A percentile compares a stretch with the other conserved stretches of the same genome.
These are phyloP conservation scores for Theonella swinhoei DNA, from an alignment of 37 sponge, comb jelly and placozoan species.

Conservation along the genomic window DNA sequence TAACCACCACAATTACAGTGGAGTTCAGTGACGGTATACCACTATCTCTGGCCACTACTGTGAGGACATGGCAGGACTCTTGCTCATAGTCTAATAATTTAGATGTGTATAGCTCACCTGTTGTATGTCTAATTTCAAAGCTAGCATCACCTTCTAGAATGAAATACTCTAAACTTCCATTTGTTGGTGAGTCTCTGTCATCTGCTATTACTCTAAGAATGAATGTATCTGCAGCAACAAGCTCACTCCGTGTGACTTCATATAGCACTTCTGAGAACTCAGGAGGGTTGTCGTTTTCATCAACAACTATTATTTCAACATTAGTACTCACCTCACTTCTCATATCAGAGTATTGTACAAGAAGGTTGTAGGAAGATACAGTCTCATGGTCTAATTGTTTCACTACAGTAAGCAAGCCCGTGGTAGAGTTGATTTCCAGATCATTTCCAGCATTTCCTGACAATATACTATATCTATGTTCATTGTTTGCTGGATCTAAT, in stretches of 20 bases:
- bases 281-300: conserved; percentile 74
- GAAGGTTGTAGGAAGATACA: conserved; percentile 8
- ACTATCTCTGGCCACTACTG: conserved; percentile 53
- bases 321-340: background rate
- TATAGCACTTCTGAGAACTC: conserved; percentile 34
- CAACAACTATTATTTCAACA: conserved; percentile 35
- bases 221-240: background rate
- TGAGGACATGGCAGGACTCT: conserved; percentile 13
- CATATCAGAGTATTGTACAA: conserved; percentile 39
- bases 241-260: conserved; percentile 26
- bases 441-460: conserved; percentile 36
- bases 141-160: background rate
- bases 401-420: conserved; percentile 11
- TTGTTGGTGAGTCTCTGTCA: conserved; percentile 48
- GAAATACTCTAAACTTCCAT: conserved; percentile 30
- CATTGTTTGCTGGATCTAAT: background rate
- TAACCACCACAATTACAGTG: conserved; percentile 18
- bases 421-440: conserved; percentile 27
- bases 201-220: conserved; percentile 31
- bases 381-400: conserved; percentile 51
- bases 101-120: background rate
- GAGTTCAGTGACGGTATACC: conserved; percentile 46
- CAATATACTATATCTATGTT: conserved; percentile 18
- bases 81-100: conserved; percentile 56
- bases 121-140: conserved; percentile 1